These are phyloP conservation scores for Nanger granti DNA, from an alignment of 2,113 vertebrate species.

Conservation along the genomic window DNA sequence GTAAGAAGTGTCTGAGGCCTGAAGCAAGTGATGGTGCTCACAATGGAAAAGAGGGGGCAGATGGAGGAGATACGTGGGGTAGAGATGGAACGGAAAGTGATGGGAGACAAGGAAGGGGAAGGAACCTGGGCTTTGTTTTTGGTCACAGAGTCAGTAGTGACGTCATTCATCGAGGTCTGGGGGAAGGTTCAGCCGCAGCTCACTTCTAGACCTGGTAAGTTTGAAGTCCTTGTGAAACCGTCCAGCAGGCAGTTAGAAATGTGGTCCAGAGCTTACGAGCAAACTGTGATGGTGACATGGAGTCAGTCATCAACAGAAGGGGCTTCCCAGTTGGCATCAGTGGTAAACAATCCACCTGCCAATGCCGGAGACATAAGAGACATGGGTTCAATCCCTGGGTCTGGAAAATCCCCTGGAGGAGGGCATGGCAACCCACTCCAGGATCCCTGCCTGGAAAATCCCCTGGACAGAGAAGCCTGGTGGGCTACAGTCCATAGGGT, in stretches of 20 bases:
- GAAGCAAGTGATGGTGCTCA: neutral
- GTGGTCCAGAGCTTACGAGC: neutral
- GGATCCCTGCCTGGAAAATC: neutral
- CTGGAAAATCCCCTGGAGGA: neutral
- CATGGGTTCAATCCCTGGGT: neutral
- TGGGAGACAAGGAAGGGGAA: neutral
- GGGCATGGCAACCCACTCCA: neutral
- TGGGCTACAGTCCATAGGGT: neutral
- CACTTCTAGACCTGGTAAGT: neutral
- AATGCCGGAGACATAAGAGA: neutral
- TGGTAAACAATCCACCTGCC: neutral
- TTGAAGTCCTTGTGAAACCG: neutral
- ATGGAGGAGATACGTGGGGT: neutral
- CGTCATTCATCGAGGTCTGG: neutral
- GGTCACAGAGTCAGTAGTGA: neutral
- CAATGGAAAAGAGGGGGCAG: neutral
- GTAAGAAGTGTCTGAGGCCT: neutral
- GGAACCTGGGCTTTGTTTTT: neutral
- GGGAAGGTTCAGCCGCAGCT: neutral
- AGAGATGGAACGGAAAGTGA: fast-evolving
- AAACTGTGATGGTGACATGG: neutral
- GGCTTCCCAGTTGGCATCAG: neutral
- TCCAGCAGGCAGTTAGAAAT: neutral
- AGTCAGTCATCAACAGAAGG: neutral
- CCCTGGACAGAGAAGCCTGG: neutral